phyloP scores from a whole-genome alignment of 2,888 invertebrate genomes.

The Colletes collaris region DNA sequence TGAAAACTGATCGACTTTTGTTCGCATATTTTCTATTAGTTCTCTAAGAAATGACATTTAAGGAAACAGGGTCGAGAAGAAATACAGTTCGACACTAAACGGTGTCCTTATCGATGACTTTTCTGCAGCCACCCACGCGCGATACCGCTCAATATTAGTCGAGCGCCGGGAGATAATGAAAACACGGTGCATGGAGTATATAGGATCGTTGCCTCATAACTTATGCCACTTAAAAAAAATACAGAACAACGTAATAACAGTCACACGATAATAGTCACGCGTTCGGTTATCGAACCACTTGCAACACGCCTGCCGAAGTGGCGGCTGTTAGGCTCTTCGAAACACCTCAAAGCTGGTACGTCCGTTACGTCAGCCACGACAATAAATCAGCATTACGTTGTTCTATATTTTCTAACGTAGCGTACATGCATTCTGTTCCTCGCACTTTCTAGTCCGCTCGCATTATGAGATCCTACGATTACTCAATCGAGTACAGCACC shows the following conservation, averaged over 20 bases:
- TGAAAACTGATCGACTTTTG: too few species aligned
- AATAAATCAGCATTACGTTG: conserved; percentile 64
- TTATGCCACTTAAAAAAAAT: background rate
- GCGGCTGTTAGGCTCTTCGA: conserved; percentile 4
- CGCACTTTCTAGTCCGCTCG: conserved; percentile 61
- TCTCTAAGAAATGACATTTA: too few species aligned
- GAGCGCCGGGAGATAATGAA: background rate
- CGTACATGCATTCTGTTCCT: conserved; percentile 44
- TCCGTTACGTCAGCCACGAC: conserved; percentile 57
- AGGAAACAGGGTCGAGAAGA: too few species aligned
- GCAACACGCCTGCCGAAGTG: conserved; percentile 11
- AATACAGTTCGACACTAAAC: too few species aligned
- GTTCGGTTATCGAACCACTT: conserved; percentile 23
- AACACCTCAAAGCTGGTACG: conserved; percentile 10
- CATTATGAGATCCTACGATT: conserved; percentile 52
- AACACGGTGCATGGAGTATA: background rate
- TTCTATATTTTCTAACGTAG: conserved; percentile 58
- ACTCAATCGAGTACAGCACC: conserved; percentile 31
- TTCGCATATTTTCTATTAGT: too few species aligned
- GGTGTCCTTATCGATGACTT: too few species aligned
- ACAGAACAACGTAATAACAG: conserved; percentile 6
- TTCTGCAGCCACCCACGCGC: background rate
- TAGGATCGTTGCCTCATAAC: background rate
- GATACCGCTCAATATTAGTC: background rate
- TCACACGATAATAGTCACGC: conserved; percentile 14